Conservation (phyloP, 2,888 invertebrate genomes). For the Oligia strigilis region DNA sequence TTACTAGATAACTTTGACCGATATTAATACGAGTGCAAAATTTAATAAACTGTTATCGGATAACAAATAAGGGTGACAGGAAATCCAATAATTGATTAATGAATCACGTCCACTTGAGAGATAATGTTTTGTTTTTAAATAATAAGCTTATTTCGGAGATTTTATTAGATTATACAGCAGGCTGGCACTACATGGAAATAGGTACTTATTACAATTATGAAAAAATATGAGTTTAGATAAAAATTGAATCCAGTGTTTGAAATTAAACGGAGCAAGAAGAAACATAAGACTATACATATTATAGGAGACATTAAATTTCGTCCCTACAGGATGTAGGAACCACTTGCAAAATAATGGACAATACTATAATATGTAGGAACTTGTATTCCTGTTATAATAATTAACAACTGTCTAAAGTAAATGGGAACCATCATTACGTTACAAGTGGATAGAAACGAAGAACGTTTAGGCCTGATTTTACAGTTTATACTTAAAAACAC, state of each 20-base stretch:
- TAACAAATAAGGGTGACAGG: constrained; percentile 79
- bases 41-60: constrained; percentile 87
- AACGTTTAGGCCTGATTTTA: constrained; percentile 52
- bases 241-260: not conserved
- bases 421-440: constrained; percentile 21
- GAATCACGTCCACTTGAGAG: constrained; percentile 79
- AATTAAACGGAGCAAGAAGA: not conserved
- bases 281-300: not conserved
- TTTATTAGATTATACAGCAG: constrained; percentile 43
- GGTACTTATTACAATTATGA: not conserved
- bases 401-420: constrained; percentile 12
- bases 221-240: constrained; percentile 3
- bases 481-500: not conserved
- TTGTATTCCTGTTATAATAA: not conserved
- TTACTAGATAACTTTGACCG: constrained; percentile 80
- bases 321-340: not conserved
- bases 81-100: constrained; percentile 82
- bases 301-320: not conserved
- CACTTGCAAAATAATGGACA: not conserved
- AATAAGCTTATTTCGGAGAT: constrained; percentile 42
- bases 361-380: not conserved
- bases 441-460: constrained; percentile 42
- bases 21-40: constrained; percentile 82
- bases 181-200: not conserved
- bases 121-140: constrained; percentile 66